Evolutionary conservation across 1,140 invertebrate species (phyloP).

Genomic region (Stegodyphus dumicola): DNA sequence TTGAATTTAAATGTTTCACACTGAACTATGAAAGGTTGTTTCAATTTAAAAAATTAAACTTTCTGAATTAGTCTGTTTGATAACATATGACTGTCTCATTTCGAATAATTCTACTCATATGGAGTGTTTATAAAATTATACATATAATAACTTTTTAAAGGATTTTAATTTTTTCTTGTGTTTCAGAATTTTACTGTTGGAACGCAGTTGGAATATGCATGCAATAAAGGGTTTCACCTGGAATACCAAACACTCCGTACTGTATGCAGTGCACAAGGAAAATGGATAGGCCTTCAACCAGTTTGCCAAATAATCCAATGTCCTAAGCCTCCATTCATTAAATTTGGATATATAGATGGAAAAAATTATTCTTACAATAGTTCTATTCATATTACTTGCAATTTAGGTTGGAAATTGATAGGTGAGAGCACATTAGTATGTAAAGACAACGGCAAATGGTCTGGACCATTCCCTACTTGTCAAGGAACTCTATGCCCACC

Average conservation of each 20-base stretch:
- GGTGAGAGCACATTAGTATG: slow-evolving; percentile 79
- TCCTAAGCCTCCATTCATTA: slow-evolving; percentile 32
- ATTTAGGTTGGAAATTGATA: slow-evolving; percentile 81
- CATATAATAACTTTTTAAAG: background rate
- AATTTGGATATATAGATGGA: slow-evolving; percentile 82
- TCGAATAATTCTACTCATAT: too few species aligned
- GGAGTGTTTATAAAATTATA: background rate
- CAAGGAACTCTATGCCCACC: slow-evolving; percentile 54
- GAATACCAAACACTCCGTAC: slow-evolving; percentile 59
- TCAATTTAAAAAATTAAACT: too few species aligned
- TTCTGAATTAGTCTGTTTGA: too few species aligned
- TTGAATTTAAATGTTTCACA: too few species aligned
- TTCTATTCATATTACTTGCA: slow-evolving; percentile 87
- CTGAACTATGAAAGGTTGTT: too few species aligned
- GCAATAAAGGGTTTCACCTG: slow-evolving; percentile 48
- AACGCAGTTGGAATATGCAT: slow-evolving; percentile 36
- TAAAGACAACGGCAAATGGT: slow-evolving; percentile 81
- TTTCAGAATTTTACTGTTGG: slow-evolving; percentile 55
- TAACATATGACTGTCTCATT: too few species aligned
- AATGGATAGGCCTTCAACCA: slow-evolving; percentile 80
- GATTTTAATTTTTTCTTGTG: background rate
- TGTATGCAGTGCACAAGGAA: slow-evolving; percentile 86
- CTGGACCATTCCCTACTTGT: slow-evolving; percentile 80
- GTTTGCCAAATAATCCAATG: slow-evolving; percentile 49
- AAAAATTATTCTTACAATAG: slow-evolving; percentile 88